Evolutionary conservation across 2,888 invertebrate species (phyloP), one percentile per base, ranked within the genome.

Genomic region (Oligia latruncula): DNA sequence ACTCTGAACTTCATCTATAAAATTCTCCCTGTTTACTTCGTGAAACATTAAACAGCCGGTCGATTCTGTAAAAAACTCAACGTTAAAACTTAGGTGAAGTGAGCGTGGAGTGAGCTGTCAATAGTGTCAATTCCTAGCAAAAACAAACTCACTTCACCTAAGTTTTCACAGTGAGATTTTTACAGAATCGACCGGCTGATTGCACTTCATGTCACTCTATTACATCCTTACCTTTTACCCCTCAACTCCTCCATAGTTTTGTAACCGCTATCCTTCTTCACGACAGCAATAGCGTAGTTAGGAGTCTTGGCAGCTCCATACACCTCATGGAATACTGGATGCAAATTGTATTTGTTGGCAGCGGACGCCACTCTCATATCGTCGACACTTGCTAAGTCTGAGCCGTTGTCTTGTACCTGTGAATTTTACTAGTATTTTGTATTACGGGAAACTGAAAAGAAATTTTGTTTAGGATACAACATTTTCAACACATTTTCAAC

Each of bases 321-420:
- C n/a, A 97, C 95, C 90, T 98, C 98, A 68, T 97, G 97, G 90
- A 98, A 96, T 0, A 98, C 97, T 0, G 98, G 97, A 85, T 97
- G 97, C 0, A 97, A 93, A 85, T 97, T 97, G 93, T 97, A 98
- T 66, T 97, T 96, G 70, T 95, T 97, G 9, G 96, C 94, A 0
- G 97, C 97, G 0, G 95, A 91, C 0, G 95, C 96, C 0, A 97
- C 97, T 58, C 95, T 91, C 94, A 97, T 93, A 91, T 98, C 98
- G 80, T 98, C 98, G 9, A 98, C 96, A 0, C 98, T 97, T 35
- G 98, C 97, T 46, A 98, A 93, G 90, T 98, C 98, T 13, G 98
- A 98, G 2, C 97, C 97, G 84, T 98, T 98, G 87, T 98, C 97
- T 90, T 97, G 97, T 17, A 98, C 96, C 96, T 96, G 64, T 64